Evolutionary conservation across 30 jellyfish, hydroid and myxozoan genomes (phyloP).

Genomic region (Calvadosia cruxmelitensis): DNA sequence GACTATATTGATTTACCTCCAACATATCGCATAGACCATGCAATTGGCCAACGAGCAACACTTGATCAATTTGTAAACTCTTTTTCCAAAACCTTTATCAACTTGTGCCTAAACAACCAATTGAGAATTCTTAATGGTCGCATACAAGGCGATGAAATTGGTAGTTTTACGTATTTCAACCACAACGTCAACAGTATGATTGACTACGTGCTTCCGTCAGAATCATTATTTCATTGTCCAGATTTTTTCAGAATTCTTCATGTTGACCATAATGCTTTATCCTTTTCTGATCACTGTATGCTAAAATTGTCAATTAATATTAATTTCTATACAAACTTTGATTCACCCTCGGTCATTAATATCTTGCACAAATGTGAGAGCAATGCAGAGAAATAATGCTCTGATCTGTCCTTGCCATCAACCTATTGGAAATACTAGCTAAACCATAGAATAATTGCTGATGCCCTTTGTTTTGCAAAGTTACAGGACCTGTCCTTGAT

Average conservation of each 20-base stretch:
- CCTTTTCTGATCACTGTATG: neutral
- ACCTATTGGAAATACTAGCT: too few relatives aligned
- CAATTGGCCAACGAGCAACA: neutral
- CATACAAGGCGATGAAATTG: neutral
- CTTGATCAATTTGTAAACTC: too few relatives aligned
- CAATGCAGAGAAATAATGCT: too few relatives aligned
- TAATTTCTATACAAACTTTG: too few relatives aligned
- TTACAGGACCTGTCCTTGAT: too few relatives aligned
- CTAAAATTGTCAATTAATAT: neutral
- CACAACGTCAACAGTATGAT: neutral
- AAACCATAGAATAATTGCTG: too few relatives aligned
- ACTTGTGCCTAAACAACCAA: neutral
- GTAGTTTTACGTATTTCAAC: neutral
- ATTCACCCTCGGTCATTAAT: too few relatives aligned
- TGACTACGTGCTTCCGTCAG: neutral
- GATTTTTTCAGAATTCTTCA: neutral
- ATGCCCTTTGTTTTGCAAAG: too few relatives aligned
- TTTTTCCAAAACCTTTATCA: too few relatives aligned
- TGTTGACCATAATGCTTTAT: neutral
- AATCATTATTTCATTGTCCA: neutral
- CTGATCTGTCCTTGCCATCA: too few relatives aligned
- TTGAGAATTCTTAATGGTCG: neutral
- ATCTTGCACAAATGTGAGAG: too few relatives aligned
- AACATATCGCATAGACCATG: neutral
- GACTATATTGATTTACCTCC: neutral